These are phyloP conservation scores for Tokudaia muenninki DNA, from an alignment of 2,797 vertebrate genomes.

Conservation along the genomic window DNA sequence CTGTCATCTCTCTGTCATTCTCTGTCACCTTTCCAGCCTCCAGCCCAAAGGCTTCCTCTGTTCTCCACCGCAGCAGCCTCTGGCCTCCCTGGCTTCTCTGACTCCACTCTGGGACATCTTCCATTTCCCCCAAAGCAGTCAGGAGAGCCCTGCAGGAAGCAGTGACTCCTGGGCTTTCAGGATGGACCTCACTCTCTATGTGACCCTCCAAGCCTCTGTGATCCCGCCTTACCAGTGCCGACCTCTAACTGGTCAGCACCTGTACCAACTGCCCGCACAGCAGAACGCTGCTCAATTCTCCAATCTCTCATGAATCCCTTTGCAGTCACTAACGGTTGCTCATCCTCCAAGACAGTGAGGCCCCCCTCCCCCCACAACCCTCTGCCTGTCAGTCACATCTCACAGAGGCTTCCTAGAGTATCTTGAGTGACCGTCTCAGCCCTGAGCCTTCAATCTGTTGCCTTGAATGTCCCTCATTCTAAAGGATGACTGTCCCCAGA, in stretches of 20 bases:
- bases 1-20: background rate
- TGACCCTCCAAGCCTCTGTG: background rate
- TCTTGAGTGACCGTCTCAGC: background rate
- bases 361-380: background rate
- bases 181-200: too few relatives aligned
- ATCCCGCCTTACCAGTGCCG: background rate
- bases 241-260: background rate
- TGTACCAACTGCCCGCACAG: background rate
- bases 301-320: rapidly evolving
- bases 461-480: background rate
- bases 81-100: background rate
- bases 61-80: background rate
- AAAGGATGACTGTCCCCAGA: background rate
- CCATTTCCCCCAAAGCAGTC: background rate
- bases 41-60: background rate
- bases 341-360: background rate
- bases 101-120: too few relatives aligned
- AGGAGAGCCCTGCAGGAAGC: too few relatives aligned
- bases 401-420: background rate
- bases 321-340: background rate
- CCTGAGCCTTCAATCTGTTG: background rate
- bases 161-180: background rate
- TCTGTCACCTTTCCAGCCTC: background rate
- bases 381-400: background rate
- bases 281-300: background rate